Base-by-base conservation (phyloP, 1,140 invertebrate species). In the Dendroctonus valens region DNA sequence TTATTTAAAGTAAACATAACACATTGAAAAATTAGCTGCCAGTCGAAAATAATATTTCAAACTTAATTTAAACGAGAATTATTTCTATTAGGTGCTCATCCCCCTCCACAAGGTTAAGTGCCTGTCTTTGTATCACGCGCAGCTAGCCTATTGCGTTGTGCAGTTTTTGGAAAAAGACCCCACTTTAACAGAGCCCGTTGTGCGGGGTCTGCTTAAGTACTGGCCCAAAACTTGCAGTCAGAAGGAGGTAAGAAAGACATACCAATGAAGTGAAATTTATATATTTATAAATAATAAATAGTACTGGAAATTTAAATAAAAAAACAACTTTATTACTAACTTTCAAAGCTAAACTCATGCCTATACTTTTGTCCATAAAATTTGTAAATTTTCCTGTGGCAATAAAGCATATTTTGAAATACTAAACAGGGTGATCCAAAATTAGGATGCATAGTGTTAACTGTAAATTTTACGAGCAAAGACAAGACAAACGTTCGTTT, bases 121-220 rank as follows among this genome's bases (percentile, higher is more conserved):
- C 81, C 83, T 97, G 84, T 88, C 90, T 82, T 79, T 97, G 83
- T 91, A 94, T 87, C 86, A 99, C 88, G 89, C 97, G 86, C 95
- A 99, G 87, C 85, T 99, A 77, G 94, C 96, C 74, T 99, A 99
- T 83, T 99, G 97, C 86, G 96, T 99, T 78, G 97, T 99, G 73
- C 97, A 99, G 84, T 99, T 99, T 86, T 83, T 99, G 67, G 97
- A 99, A 84, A 99, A 99, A 81, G 97, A 99, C 84, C 87, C 96
- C 72, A 91, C 90, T 73, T 85, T 99, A 74, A 99, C 96, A 70
- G 95, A 98, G 83, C 92, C 93, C 68, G 96, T 99, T 59, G 91
- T 99, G 74, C 89, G 92, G 78, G 93, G 95, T 72, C 86, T 99
- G 75, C 86, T 99, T 72, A 99, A 98, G 81, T 98, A 96, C 84